Conservation (phyloP, 2,113 vertebrate species). For the Sciurus niger region DNA sequence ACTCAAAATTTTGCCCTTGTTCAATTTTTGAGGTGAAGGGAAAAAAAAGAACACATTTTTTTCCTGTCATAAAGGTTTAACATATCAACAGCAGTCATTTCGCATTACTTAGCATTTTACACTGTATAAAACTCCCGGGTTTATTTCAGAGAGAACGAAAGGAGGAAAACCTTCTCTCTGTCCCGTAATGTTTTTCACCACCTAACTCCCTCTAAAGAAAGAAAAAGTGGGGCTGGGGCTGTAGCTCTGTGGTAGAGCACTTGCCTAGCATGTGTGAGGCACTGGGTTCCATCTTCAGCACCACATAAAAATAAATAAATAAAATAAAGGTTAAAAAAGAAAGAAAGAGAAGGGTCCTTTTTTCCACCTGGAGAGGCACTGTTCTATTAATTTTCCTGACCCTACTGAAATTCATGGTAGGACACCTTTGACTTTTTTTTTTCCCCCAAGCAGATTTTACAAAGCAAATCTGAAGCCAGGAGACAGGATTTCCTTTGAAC, state of each 20-base stretch:
- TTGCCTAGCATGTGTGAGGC: too few relatives aligned
- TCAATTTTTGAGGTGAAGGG: neutral
- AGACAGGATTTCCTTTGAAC: conserved; percentile 64
- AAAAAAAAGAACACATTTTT: neutral
- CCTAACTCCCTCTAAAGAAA: too few relatives aligned
- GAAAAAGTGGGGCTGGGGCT: neutral
- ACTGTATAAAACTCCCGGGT: conserved; percentile 14
- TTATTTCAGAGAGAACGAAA: conserved; percentile 9
- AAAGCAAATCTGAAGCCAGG: conserved; percentile 58
- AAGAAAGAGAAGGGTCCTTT: neutral
- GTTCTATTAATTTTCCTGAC: conserved; percentile 4
- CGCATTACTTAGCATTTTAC: conserved; percentile 57
- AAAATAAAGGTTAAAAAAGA: too few relatives aligned
- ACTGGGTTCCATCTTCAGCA: too few relatives aligned
- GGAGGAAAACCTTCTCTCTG: neutral
- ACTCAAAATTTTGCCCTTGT: conserved; percentile 23
- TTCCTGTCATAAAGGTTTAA: neutral
- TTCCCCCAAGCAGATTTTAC: conserved; percentile 39
- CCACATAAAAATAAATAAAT: too few relatives aligned
- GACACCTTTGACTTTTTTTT: neutral
- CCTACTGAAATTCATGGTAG: neutral
- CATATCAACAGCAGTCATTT: neutral
- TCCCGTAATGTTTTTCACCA: neutral
- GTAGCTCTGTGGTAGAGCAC: too few relatives aligned
- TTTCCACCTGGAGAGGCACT: neutral